Percentiles rank a stretch among this genome's conserved stretches.
Conservation (phyloP, 2,113 vertebrate species). For the Dromaius novaehollandiae region DNA sequence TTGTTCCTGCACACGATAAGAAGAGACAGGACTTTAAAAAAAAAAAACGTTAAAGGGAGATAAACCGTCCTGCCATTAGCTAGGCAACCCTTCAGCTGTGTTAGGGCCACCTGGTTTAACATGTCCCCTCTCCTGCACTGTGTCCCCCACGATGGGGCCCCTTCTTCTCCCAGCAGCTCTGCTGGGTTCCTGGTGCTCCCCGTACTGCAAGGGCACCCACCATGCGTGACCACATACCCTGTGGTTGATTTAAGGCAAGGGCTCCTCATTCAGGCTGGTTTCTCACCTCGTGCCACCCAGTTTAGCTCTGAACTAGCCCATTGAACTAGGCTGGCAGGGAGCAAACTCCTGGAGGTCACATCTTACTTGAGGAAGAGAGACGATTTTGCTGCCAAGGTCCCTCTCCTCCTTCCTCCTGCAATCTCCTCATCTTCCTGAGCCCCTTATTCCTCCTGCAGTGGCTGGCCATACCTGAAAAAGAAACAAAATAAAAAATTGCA, state of each 20-base stretch:
- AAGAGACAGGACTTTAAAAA: neutral
- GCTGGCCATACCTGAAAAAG: neutral
- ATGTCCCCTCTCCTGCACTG: neutral
- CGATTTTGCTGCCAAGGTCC: neutral
- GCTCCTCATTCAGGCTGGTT: neutral
- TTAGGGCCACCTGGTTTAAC: neutral
- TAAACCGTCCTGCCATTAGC: neutral
- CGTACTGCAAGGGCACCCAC: fast-evolving
- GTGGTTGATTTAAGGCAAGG: fast-evolving
- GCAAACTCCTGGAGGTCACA: neutral
- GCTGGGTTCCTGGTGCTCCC: neutral
- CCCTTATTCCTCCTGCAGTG: fast-evolving
- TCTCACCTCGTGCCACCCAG: neutral
- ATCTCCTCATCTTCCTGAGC: neutral
- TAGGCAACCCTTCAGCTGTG: neutral
- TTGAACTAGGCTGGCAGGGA: neutral
- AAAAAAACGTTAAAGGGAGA: neutral
- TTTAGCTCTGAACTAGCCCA: neutral
- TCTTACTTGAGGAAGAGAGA: neutral
- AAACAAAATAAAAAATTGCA: too few species aligned
- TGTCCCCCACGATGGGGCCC: neutral
- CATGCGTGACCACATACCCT: too few species aligned
- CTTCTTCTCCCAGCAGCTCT: neutral
- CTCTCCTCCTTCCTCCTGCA: neutral
- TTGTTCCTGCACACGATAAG: fast-evolving